Base-by-base conservation (phyloP, 2,888 invertebrate species). In the Melinaea menophilus region DNA sequence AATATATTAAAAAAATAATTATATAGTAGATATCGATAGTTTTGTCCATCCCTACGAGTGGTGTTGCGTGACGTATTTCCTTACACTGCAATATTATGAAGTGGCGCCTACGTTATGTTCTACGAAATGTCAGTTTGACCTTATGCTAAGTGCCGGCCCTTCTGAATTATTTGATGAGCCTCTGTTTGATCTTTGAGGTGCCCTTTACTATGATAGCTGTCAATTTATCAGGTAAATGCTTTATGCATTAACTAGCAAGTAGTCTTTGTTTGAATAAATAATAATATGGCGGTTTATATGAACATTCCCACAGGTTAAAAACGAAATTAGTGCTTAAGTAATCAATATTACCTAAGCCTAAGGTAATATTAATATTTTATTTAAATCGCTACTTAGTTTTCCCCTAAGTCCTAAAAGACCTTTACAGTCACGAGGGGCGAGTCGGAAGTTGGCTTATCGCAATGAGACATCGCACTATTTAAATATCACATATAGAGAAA, bases 111-210 rank as follows among this genome's bases (percentile, higher is more conserved):
- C 79, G 76, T 85, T 46, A 87, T 85, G 86, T 80, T 84, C 79
- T 80, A 82, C 73, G 79, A 90, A 90, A 90, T 90, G 89, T 82
- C 90, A 90, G 86, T 83, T 86, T 90, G 89, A 90, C 90, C 90
- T 90, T 90, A 88, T 86, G 86, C 77, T 86, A 88, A 90, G 81
- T 79, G 81, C 75, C 73, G 71, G 76, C 75, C 72, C 78, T 79
- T 75, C 79, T 85, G 79, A 84, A 86, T 85, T 84, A 86, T 88
- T 84, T 72, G 74, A 76, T 73, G 74, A 75, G 77, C 72, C 72
- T 71, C 73, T 79, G 78, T 83, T 86, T 88, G 88, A 86, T 88
- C 86, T 88, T 86, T 89, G 77, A 72, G 74, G 74, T 77, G 82
- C 82, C 88, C 85, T 88, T 88, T 86, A 67, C 69, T 78, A 82